phyloP scores from a whole-genome alignment of 2,888 invertebrate species.

The Metacarcinus magister region DNA sequence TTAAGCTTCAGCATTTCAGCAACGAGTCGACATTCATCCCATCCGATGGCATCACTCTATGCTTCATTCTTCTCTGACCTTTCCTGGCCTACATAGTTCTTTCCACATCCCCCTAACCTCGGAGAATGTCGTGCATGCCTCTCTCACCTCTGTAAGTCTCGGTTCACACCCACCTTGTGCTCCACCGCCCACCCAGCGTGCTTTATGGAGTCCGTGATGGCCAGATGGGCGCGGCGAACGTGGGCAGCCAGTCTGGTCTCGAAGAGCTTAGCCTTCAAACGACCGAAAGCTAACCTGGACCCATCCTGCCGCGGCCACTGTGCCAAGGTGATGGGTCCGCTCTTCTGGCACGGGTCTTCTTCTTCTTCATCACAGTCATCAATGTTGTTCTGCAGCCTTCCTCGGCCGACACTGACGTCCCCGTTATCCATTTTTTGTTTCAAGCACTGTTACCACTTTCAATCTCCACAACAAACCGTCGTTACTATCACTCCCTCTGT shows the following conservation, averaged over 20 bases:
- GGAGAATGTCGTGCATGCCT: not conserved
- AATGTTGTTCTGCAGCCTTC: not conserved
- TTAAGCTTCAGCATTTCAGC: not conserved
- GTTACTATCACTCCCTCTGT: not conserved
- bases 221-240: conserved; percentile 72
- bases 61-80: conserved; percentile 44
- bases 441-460: not conserved
- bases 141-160: not conserved
- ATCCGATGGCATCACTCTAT: not conserved
- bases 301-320: conserved; percentile 65
- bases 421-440: conserved; percentile 50
- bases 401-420: conserved; percentile 55
- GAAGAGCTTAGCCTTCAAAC: conserved; percentile 70
- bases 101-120: not conserved
- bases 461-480: conserved; percentile 35
- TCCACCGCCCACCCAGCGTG: conserved; percentile 75
- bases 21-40: not conserved
- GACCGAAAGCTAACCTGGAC: conserved; percentile 62
- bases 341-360: not conserved
- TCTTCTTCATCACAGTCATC: conserved; percentile 65
- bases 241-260: conserved; percentile 74
- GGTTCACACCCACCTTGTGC: conserved; percentile 69
- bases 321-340: not conserved
- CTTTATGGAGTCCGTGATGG: conserved; percentile 71
- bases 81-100: conserved; percentile 13